Conservation (phyloP, 2,797 vertebrate genomes). For the Odontamblyopus lacepedii region DNA sequence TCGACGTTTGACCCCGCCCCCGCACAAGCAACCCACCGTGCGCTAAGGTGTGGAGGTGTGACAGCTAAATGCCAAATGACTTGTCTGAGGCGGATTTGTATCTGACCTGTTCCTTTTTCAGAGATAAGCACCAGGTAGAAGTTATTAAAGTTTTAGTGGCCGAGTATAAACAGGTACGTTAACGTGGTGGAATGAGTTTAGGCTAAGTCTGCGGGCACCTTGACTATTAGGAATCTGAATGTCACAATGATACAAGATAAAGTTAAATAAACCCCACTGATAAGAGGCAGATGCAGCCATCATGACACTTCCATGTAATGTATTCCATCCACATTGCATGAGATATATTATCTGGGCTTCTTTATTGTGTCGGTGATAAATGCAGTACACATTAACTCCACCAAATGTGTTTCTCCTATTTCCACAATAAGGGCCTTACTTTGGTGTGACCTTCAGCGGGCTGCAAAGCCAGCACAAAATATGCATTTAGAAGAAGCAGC, state of each 20-base stretch:
- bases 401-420: conserved; percentile 73
- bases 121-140: conserved; percentile 53
- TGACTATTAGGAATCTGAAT: conserved; percentile 54
- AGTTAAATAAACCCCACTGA: conserved; percentile 54
- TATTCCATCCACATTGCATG: conserved; percentile 58
- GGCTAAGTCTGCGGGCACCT: conserved; percentile 60
- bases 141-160: conserved; percentile 56
- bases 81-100: conserved; percentile 56
- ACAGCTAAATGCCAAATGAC: conserved; percentile 64
- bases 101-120: conserved; percentile 50
- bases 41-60: conserved; percentile 47
- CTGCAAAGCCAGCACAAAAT: conserved; percentile 84
- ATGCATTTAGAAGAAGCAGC: conserved; percentile 80
- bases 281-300: conserved; percentile 57
- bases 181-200: conserved; percentile 50
- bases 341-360: conserved; percentile 70
- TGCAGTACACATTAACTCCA: conserved; percentile 69
- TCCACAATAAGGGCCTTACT: conserved; percentile 73
- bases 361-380: conserved; percentile 78
- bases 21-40: conserved; percentile 24
- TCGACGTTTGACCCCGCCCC: conserved; percentile 64
- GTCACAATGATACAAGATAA: conserved; percentile 65
- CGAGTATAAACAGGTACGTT: conserved; percentile 41
- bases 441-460: conserved; percentile 80
- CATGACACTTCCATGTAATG: conserved; percentile 57